Evolutionary conservation across 2,113 vertebrate genomes (phyloP), one percentile per base, ranked within the genome.

Genomic region (Entelurus aequoreus): DNA sequence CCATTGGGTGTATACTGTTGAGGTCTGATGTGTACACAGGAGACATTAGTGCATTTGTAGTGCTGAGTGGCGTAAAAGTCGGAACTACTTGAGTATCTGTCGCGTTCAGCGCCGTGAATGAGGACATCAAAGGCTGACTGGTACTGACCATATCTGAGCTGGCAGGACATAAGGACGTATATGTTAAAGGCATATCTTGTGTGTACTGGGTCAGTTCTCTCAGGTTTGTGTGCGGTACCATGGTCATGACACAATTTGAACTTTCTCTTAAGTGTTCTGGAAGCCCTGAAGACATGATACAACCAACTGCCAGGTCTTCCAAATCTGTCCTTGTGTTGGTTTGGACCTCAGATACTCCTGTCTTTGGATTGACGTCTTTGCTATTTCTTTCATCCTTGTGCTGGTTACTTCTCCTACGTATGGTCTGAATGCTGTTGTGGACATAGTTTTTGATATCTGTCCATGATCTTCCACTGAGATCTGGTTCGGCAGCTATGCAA

Each of bases 371-470:
- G 1, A 47, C 49, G 54, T 51, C n/a, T n/a, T 47, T 63, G 13
- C 11, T 1, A 36, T 48, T 72, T 8, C 52, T 63, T 9, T 75
- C 79, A 55, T 61, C 38, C 10, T 65, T 77, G 0, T 64, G 72
- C 12, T 85, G 81, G 60, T 65, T 82, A 62, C 9, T 81, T 66
- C 85, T 83, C 60, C 81, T 81, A 6, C 82, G 68, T 13, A 84
- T 40, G 5, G 87, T 86, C 68, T 89, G 86, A 28, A 89, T 63
- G 54, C 79, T 87, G 73, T 89, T 89, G 72, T 89, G 87, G 6
- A 87, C 80, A 48, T 83, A 89, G 56, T 84, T 87, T 81, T 89
- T 89, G 12, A 89, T 69, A 28, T 89, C 87, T 7, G 82, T 89
- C 87, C 87, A 88, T 47, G 83, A 85, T 63, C 87, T 83, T 64